Percentiles rank a stretch among this genome's conserved stretches.
Evolutionary conservation across 2,888 invertebrate species (phyloP).

Genomic region (Macaria liturata): DNA sequence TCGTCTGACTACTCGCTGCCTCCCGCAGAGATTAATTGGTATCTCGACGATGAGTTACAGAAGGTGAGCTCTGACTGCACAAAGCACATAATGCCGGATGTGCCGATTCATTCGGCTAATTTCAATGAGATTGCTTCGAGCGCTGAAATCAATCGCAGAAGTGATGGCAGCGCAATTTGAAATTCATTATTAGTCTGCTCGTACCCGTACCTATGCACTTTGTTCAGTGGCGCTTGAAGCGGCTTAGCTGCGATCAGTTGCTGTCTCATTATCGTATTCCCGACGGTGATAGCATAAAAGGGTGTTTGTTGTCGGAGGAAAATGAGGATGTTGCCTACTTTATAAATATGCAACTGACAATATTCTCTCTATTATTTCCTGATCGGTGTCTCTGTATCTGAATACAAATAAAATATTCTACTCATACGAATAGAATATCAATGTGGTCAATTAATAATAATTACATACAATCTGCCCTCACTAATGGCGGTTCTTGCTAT

Average conservation of each 20-base stretch:
- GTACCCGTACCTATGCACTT: slow-evolving; percentile 21
- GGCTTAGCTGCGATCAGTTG: slow-evolving; percentile 19
- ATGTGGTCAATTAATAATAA: too few relatives aligned
- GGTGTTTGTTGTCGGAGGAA: slow-evolving; percentile 6
- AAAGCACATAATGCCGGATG: slow-evolving; percentile 7
- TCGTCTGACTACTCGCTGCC: slow-evolving; percentile 75
- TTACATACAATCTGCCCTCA: slow-evolving; percentile 1
- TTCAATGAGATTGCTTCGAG: slow-evolving; percentile 30
- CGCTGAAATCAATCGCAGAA: slow-evolving; percentile 28
- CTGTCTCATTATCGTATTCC: slow-evolving; percentile 25
- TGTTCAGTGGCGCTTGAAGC: slow-evolving; percentile 24
- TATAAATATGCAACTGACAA: slow-evolving; percentile 7
- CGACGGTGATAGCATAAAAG: slow-evolving; percentile 8
- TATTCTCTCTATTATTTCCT: neutral
- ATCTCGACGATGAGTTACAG: slow-evolving; percentile 73
- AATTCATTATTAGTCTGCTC: slow-evolving; percentile 34
- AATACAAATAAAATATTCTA: neutral
- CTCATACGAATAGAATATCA: too few relatives aligned
- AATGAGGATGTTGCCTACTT: slow-evolving; percentile 11
- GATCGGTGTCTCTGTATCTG: neutral
- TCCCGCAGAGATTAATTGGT: slow-evolving; percentile 77
- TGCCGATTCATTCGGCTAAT: slow-evolving; percentile 35
- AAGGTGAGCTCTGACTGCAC: slow-evolving; percentile 56
- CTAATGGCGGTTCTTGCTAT: slow-evolving; percentile 20
- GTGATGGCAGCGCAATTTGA: slow-evolving; percentile 24